Evolutionary conservation across 92 coral and sea anemone genomes (phyloP).

Genomic region (Palythoa grandiflora): DNA sequence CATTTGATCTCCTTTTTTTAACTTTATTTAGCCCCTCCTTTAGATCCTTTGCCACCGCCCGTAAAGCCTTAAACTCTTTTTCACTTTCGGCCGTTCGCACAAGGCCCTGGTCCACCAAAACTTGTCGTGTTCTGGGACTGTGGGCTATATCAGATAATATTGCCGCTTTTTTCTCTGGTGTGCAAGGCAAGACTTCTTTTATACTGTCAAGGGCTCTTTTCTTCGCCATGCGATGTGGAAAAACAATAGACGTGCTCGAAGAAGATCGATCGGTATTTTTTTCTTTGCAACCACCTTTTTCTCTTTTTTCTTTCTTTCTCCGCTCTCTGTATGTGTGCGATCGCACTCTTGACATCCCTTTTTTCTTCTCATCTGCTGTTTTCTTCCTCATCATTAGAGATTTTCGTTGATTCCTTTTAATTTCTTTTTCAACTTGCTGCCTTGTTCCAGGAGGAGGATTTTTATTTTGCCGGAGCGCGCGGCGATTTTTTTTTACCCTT

Average conservation of each 20-base stretch:
- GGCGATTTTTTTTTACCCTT: neutral
- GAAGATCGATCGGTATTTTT: neutral
- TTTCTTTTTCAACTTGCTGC: neutral
- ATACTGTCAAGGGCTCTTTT: conserved; percentile 15
- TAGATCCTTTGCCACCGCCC: conserved; percentile 7
- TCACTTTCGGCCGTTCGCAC: conserved; percentile 8
- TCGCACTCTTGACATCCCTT: conserved; percentile 14
- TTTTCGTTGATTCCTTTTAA: neutral
- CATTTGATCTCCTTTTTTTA: neutral
- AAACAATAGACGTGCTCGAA: neutral
- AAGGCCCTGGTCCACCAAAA: neutral
- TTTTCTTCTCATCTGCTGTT: conserved; percentile 14
- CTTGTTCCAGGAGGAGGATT: neutral
- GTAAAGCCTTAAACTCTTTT: conserved; percentile 18
- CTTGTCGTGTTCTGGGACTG: conserved; percentile 1
- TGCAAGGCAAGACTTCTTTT: conserved; percentile 16
- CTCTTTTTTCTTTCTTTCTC: conserved; percentile 1
- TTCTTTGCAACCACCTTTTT: conserved; percentile 9
- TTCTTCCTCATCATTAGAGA: neutral
- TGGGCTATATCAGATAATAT: neutral
- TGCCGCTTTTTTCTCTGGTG: conserved; percentile 5
- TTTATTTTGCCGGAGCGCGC: neutral
- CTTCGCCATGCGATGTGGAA: conserved; percentile 19
- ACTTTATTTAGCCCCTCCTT: neutral
- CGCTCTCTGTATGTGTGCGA: conserved; percentile 16